A percentile compares a stretch with the other conserved stretches of the same genome.
Evolutionary conservation across 2,888 invertebrate genomes (phyloP).

Genomic region (Anthophora plumipes): DNA sequence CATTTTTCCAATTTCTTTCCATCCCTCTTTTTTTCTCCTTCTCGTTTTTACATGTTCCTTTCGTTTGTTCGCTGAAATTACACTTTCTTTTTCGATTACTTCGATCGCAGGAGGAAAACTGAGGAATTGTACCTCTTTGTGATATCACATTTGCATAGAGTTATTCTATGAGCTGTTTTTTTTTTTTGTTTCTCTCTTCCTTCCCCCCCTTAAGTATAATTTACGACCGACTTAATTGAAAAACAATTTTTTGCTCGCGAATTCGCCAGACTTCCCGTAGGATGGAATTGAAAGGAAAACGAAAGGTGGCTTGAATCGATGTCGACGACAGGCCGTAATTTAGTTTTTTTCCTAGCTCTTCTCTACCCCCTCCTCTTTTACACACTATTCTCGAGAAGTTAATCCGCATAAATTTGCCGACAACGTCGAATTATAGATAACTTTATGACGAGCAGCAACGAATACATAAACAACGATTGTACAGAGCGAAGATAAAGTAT

Average conservation of each 20-base stretch:
- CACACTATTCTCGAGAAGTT: not conserved
- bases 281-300: slow-evolving; percentile 16
- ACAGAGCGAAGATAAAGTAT: slow-evolving; percentile 5
- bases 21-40: not conserved
- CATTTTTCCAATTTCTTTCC: not conserved
- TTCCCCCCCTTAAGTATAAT: slow-evolving; percentile 5
- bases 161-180: not conserved
- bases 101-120: not conserved
- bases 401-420: slow-evolving; percentile 12
- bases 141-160: not conserved
- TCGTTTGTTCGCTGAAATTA: no score
- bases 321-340: slow-evolving; percentile 17
- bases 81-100: not conserved
- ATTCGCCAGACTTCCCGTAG: not conserved
- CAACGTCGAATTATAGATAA: slow-evolving; percentile 8
- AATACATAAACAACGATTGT: not conserved
- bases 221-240: slow-evolving; percentile 23
- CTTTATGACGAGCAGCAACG: not conserved
- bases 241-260: slow-evolving; percentile 11
- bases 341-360: not conserved
- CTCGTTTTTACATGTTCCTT: not conserved
- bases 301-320: slow-evolving; percentile 2
- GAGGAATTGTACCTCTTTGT: not conserved
- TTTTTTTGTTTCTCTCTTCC: no score
- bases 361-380: not conserved